phyloP scores from a whole-genome alignment of 2,113 vertebrate species.

The Scophthalmus maximus region DNA sequence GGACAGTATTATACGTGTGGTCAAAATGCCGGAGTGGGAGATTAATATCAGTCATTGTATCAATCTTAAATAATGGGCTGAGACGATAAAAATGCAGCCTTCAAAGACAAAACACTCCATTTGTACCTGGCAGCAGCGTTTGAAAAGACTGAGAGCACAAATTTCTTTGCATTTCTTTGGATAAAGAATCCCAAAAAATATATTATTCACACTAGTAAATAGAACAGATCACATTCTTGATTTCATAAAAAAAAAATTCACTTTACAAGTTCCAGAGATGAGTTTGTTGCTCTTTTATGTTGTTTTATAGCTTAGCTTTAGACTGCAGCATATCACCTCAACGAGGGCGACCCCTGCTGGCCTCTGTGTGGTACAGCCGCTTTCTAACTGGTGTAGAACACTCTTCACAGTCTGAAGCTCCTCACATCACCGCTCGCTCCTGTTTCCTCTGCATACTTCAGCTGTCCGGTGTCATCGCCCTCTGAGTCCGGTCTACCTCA shows the following conservation, averaged over 20 bases:
- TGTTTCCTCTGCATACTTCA: conserved; percentile 55
- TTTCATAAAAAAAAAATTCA: background rate
- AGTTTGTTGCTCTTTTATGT: background rate
- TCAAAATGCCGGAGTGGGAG: too few species aligned
- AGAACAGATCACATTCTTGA: too few species aligned
- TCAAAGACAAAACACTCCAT: too few species aligned
- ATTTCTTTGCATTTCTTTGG: too few species aligned
- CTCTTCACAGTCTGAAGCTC: background rate
- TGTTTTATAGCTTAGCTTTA: conserved; percentile 18
- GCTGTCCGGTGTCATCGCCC: conserved; percentile 57
- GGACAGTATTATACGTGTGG: too few species aligned
- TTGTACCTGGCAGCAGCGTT: too few species aligned
- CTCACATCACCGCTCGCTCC: conserved; percentile 4
- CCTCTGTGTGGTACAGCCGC: conserved; percentile 4
- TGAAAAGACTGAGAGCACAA: too few species aligned
- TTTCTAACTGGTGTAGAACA: background rate
- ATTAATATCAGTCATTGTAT: too few species aligned
- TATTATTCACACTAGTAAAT: too few species aligned
- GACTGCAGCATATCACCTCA: background rate
- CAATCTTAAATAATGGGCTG: too few species aligned
- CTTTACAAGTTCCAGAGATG: background rate
- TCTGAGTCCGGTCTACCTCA: conserved; percentile 51
- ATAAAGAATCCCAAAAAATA: too few species aligned
- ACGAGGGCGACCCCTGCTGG: conserved; percentile 63
- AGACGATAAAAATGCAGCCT: too few species aligned